Evolutionary conservation across 92 coral and sea anemone genomes (phyloP), one percentile per base, ranked within the genome.

Genomic region (Zoanthus sansibaricus): DNA sequence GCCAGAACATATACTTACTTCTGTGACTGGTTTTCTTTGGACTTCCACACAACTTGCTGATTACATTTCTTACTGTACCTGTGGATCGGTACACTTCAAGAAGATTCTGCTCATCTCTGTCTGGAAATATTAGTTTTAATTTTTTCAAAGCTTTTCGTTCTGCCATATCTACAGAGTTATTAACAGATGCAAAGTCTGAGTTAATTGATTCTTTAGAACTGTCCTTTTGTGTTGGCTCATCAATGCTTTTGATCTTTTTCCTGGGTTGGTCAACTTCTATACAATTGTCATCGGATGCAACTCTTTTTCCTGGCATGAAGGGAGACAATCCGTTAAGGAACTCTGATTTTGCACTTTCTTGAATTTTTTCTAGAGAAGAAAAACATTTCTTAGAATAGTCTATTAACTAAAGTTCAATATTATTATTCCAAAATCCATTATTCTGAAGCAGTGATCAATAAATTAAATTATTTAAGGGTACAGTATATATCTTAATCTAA

Each of bases 121-220:
- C 49, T 58, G 83, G 71, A 37, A 54, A 77, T 7, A 42, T 64
- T 37, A 56, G 52, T 14, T 59, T 78, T 11, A 58, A 59, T 20
- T 44, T 59, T 17, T n/a, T 78, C 51, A 78, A 1, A 16, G 83
- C 51, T 37, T 78, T 78, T 61, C 48, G 20, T 59, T 78, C 72
- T 15, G 17, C 5, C 18, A 3, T 58, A 44, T 45, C 9, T 13
- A 13, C 15, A 8, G 83, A 78, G 20, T 44, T 61, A 17, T 72
- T 25, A 59, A 58, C 15, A 59, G 59, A 78, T 6, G 8, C 59
- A 8, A n/a, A 37, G 42, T 37, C 54, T 32, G 83, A 44, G 17
- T 33, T n/a, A 58, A 78, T 61, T 16, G 72, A 48, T 1, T 44
- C 84, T 11, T 18, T 33, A 62, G 31, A 47, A 52, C 33, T 21